Percentiles rank a stretch among this genome's conserved stretches.
These are phyloP conservation scores for Caenorhabditis angaria DNA, from an alignment of 2,888 invertebrate genomes.

Conservation along the genomic window DNA sequence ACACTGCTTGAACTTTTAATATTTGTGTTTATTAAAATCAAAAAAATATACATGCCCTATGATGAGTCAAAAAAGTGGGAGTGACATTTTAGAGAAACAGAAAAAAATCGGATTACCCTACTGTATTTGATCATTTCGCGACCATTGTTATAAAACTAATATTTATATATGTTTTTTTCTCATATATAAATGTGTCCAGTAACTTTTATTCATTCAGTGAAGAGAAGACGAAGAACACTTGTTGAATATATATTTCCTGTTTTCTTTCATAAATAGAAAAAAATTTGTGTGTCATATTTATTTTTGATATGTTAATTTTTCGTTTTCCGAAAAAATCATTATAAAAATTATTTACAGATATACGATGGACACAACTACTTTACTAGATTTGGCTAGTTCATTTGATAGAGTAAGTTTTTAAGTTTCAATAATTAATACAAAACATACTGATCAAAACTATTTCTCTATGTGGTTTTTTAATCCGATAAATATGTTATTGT, in stretches of 20 bases:
- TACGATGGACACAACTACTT: background rate
- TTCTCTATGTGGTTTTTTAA: background rate
- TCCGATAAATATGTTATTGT: background rate
- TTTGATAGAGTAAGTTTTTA: conserved; percentile 1
- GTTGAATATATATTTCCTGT: background rate
- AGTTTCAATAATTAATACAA: background rate
- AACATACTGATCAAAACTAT: background rate
- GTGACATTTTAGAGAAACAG: too few relatives aligned
- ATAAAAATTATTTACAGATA: background rate
- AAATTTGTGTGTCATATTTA: background rate
- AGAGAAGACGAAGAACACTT: too few relatives aligned
- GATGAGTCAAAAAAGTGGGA: background rate
- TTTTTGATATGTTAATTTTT: background rate
- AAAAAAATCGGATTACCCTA: background rate
- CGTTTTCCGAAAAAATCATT: background rate
- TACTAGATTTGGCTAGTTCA: background rate
- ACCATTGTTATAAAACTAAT: background rate
- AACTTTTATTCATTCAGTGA: background rate
- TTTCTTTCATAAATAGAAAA: too few relatives aligned
- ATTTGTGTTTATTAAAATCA: too few relatives aligned
- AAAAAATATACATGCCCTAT: too few relatives aligned
- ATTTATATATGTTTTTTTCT: background rate
- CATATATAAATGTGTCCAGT: background rate
- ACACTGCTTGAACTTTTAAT: too few relatives aligned
- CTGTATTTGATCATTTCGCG: background rate